Percentiles rank a stretch among this genome's conserved stretches.
phyloP scores from a whole-genome alignment of 1,140 invertebrate species.

The Cydia amplana region DNA sequence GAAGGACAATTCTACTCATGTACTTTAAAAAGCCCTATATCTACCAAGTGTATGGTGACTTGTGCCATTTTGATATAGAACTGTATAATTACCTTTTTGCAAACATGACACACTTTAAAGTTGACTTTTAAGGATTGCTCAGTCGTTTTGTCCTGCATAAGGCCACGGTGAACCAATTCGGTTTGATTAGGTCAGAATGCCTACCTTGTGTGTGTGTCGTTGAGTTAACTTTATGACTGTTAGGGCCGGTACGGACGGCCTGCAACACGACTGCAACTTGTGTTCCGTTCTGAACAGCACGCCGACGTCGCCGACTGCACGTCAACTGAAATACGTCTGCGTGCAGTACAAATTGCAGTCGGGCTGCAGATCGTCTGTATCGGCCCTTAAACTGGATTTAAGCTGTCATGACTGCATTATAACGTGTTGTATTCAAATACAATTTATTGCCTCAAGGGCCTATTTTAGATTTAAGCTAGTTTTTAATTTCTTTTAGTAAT shows the following conservation, averaged over 20 bases:
- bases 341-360: too few relatives aligned
- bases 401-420: background rate
- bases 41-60: background rate
- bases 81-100: background rate
- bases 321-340: too few relatives aligned
- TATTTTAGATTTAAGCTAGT: too few relatives aligned
- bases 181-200: slow-evolving; percentile 11
- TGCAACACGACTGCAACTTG: too few relatives aligned
- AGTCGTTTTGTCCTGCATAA: background rate
- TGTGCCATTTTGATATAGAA: background rate
- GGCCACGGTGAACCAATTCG: background rate
- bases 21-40: background rate
- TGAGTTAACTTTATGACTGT: slow-evolving; percentile 6
- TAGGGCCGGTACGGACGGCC: too few relatives aligned
- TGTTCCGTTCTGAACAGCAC: too few relatives aligned
- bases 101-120: slow-evolving; percentile 12
- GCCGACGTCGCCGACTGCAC: too few relatives aligned
- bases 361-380: too few relatives aligned
- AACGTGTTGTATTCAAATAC: background rate
- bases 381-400: background rate
- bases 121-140: slow-evolving; percentile 3
- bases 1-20: background rate
- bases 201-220: background rate
- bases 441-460: too few relatives aligned
- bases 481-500: too few relatives aligned